These are phyloP conservation scores for Poecilia velifera DNA, from an alignment of 2,797 vertebrate species.

Conservation along the genomic window DNA sequence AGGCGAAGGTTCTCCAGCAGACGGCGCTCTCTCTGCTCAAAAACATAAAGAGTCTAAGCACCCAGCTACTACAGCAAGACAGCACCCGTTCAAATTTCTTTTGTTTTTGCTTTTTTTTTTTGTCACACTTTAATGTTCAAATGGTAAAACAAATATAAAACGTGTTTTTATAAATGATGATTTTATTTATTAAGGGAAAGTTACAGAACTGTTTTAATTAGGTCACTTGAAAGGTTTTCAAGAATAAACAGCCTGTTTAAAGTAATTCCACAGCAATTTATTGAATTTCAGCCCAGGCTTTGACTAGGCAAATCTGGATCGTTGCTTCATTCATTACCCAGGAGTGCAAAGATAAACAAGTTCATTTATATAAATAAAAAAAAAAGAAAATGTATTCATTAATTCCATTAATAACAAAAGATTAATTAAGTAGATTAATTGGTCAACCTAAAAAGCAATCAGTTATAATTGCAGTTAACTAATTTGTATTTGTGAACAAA, in stretches of 20 bases:
- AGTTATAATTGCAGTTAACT: too few relatives aligned
- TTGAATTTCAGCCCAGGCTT: neutral
- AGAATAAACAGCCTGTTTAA: neutral
- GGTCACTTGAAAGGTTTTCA: neutral
- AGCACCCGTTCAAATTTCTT: neutral
- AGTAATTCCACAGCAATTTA: neutral
- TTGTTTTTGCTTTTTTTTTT: neutral
- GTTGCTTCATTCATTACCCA: neutral
- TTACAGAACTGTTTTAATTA: neutral
- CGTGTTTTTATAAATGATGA: neutral
- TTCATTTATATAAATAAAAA: too few relatives aligned
- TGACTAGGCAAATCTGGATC: neutral
- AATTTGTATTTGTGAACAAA: too few relatives aligned
- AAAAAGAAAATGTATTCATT: too few relatives aligned
- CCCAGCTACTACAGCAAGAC: too few relatives aligned
- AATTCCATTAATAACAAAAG: too few relatives aligned
- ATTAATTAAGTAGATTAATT: too few relatives aligned
- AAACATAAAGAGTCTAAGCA: neutral
- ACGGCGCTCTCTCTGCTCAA: slow-evolving; percentile 87
- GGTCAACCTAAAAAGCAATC: too few relatives aligned
- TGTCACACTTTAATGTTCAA: neutral
- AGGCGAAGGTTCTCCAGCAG: slow-evolving; percentile 92
- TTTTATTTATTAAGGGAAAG: neutral
- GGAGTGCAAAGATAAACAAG: neutral
- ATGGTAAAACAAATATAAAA: neutral